Percentiles rank a stretch among this genome's conserved stretches.
Conservation (phyloP, 2,888 invertebrate species). For the Epirrhoe alternata region DNA sequence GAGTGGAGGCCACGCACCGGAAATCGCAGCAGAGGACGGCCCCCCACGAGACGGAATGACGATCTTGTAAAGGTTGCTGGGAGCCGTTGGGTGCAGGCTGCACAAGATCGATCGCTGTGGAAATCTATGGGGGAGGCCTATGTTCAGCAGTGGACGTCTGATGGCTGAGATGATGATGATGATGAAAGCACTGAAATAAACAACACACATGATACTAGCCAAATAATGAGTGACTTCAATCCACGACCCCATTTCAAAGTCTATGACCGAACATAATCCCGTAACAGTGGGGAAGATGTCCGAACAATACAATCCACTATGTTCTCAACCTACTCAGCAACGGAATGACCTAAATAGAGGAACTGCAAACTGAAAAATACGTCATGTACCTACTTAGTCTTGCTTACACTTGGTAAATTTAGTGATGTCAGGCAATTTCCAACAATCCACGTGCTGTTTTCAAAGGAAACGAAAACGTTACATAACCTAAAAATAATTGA, state of each 20-base stretch:
- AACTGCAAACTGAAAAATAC: slow-evolving; percentile 50
- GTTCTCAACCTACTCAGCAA: slow-evolving; percentile 52
- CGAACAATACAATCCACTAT: slow-evolving; percentile 25
- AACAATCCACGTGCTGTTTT: not conserved
- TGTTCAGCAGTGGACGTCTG: too few species aligned
- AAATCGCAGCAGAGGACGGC: too few species aligned
- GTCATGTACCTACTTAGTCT: slow-evolving; percentile 2
- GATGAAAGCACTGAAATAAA: slow-evolving; percentile 15
- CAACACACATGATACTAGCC: not conserved
- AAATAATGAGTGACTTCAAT: slow-evolving; percentile 44
- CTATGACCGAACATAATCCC: slow-evolving; percentile 56
- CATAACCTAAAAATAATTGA: not conserved
- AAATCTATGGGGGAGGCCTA: too few species aligned
- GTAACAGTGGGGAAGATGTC: slow-evolving; percentile 60
- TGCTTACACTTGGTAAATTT: slow-evolving; percentile 15
- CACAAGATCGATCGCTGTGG: too few species aligned
- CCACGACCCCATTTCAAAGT: slow-evolving; percentile 53
- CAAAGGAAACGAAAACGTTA: too few species aligned
- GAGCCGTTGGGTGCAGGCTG: too few species aligned
- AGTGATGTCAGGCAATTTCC: not conserved
- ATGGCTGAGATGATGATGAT: too few species aligned
- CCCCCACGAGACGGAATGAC: too few species aligned
- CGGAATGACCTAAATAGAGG: slow-evolving; percentile 59
- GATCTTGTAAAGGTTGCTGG: too few species aligned
- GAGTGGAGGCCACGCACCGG: too few species aligned